Evolutionary conservation across 1,140 invertebrate genomes (phyloP).

Genomic region (Ceratosolen fusciceps): DNA sequence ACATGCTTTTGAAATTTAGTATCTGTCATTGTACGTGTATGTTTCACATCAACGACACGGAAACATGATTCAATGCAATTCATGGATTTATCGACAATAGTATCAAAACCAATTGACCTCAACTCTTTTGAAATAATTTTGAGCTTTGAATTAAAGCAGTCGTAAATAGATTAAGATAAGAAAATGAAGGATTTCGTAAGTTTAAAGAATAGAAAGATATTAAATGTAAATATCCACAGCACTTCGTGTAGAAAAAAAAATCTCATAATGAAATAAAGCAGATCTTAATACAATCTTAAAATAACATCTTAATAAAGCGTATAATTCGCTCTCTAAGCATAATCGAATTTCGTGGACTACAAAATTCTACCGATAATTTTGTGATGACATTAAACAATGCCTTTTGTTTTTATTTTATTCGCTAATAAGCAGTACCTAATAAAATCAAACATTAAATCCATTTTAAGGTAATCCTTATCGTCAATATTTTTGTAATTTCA

Average conservation of each 20-base stretch:
- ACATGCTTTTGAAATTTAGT: background rate
- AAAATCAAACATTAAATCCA: no score
- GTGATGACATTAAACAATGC: background rate
- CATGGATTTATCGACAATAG: background rate
- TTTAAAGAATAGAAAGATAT: constrained; percentile 34
- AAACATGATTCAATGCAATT: constrained; percentile 26
- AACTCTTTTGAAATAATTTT: background rate
- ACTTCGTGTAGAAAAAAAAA: background rate
- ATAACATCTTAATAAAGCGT: background rate
- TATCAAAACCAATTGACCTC: background rate
- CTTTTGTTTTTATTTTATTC: no score
- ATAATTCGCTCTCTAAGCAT: constrained; percentile 30
- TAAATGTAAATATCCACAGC: constrained; percentile 1
- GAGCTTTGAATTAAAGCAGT: background rate
- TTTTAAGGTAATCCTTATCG: no score
- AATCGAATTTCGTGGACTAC: constrained; percentile 45
- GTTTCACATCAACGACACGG: constrained; percentile 12
- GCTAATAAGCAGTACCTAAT: no score
- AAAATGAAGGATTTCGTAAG: background rate
- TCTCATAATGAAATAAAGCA: constrained; percentile 39
- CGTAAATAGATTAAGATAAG: no score
- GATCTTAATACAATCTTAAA: no score
- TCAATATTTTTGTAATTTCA: no score
- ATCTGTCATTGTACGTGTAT: background rate
- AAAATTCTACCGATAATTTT: constrained; percentile 16